Evolutionary conservation across 2,888 invertebrate genomes (phyloP), one percentile per base, ranked within the genome.

Genomic region (Dilophus febrilis): DNA sequence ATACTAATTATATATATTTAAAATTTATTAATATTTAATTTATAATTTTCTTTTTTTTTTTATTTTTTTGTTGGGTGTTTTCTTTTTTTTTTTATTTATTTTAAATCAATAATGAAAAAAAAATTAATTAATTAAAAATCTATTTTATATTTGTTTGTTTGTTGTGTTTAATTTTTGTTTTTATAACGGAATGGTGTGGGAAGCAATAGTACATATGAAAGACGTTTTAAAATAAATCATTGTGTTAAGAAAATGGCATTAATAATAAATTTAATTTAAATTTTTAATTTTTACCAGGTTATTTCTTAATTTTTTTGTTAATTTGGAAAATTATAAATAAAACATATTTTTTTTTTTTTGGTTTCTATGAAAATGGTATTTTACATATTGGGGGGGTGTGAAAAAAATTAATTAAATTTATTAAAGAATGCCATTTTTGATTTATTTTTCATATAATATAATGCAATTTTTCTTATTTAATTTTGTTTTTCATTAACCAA

Each of bases 141-240:
- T n/a, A n/a, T n/a, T n/a, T n/a, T n/a, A n/a, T n/a, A n/a, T n/a
- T n/a, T n/a, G n/a, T n/a, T n/a, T n/a, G n/a, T n/a, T n/a, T n/a
- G n/a, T n/a, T n/a, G n/a, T n/a, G n/a, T n/a, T n/a, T n/a, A n/a
- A n/a, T n/a, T n/a, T n/a, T n/a, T n/a, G n/a, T n/a, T n/a, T n/a
- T n/a, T n/a, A n/a, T n/a, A 35, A 33, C 37, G 62, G 62, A 62
- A 62, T 62, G 62, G 63, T 62, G 61, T 61, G 62, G 62, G 59
- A 61, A 61, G 61, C 63, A 63, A 63, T 61, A 55, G 58, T 54
- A 55, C 60, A 62, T 45, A 57, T 58, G 58, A 60, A 61, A 53
- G 60, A 59, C 58, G 55, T 55, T 26, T 53, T 46, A 50, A 47
- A 41, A 40, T 48, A n/a, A n/a, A n/a, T n/a, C n/a, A n/a, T n/a